Conservation (phyloP, 1,140 invertebrate genomes). For the Megathymus violae region DNA sequence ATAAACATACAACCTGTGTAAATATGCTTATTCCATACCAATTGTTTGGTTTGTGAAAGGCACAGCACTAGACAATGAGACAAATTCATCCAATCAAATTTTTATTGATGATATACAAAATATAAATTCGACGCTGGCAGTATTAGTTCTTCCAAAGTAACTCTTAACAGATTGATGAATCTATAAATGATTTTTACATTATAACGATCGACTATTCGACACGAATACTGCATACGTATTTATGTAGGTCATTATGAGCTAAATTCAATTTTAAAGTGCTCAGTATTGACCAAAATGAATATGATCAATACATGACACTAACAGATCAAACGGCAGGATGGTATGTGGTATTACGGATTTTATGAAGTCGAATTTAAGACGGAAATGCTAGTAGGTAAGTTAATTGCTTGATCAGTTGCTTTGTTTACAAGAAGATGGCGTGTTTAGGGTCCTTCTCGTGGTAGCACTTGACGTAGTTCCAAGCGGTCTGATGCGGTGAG, state of each 20-base stretch:
- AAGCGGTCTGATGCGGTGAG: constrained; percentile 79
- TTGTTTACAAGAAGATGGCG: constrained; percentile 70
- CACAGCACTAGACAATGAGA: constrained; percentile 1
- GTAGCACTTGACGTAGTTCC: constrained; percentile 84
- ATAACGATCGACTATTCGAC: too few species aligned
- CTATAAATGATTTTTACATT: background rate
- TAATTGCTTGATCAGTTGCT: background rate
- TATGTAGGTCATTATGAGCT: too few species aligned
- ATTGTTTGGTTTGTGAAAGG: too few species aligned
- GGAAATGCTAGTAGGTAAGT: too few species aligned
- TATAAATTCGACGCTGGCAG: constrained; percentile 24
- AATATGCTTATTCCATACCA: too few species aligned
- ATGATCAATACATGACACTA: too few species aligned
- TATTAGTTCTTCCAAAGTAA: constrained; percentile 8
- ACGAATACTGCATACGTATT: too few species aligned
- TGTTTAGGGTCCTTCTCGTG: constrained; percentile 83
- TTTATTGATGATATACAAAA: constrained; percentile 14
- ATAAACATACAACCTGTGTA: too few species aligned
- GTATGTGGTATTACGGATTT: too few species aligned
- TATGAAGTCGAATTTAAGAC: background rate
- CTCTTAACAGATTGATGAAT: constrained; percentile 2
- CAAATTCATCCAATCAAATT: background rate
- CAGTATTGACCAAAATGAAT: background rate
- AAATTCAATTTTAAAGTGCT: too few species aligned
- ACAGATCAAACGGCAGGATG: too few species aligned